These are phyloP conservation scores for Pegea sp. DNA, from an alignment of 23 tunicate species.

Conservation along the genomic window DNA sequence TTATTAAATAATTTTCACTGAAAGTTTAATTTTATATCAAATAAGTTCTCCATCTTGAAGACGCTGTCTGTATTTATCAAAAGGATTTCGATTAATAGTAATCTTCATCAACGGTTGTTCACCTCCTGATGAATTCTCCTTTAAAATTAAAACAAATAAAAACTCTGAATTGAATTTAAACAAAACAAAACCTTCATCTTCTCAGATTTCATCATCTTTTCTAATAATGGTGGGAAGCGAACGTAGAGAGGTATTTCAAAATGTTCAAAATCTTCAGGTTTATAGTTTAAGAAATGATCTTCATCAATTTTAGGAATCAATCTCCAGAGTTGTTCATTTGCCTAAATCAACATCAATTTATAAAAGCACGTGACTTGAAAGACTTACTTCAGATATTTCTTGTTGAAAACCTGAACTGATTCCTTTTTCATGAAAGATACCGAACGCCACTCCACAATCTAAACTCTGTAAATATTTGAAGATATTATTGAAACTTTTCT, in stretches of 20 bases:
- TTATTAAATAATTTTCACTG: not conserved
- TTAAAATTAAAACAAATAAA: no score
- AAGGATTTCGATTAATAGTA: not conserved
- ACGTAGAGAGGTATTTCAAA: constrained; percentile 31
- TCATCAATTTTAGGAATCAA: constrained; percentile 27
- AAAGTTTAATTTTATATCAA: not conserved
- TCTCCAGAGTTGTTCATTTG: constrained; percentile 27
- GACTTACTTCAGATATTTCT: not conserved
- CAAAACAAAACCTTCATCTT: no score
- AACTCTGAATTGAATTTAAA: no score
- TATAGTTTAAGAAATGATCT: constrained; percentile 14
- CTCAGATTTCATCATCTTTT: constrained; percentile 8
- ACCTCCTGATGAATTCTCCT: no score
- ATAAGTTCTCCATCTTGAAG: constrained; percentile 2
- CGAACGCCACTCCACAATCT: not conserved
- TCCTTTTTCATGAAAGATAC: not conserved
- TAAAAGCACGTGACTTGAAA: not conserved
- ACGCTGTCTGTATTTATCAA: not conserved
- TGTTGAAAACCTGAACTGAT: not conserved
- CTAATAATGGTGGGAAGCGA: constrained; percentile 24
- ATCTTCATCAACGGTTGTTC: constrained; percentile 1
- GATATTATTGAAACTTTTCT: not conserved
- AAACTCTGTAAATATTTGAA: not conserved
- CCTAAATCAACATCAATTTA: constrained; percentile 2
- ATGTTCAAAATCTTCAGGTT: constrained; percentile 3